Conservation (phyloP, 2,888 invertebrate genomes). For the Habroteleia sp. region DNA sequence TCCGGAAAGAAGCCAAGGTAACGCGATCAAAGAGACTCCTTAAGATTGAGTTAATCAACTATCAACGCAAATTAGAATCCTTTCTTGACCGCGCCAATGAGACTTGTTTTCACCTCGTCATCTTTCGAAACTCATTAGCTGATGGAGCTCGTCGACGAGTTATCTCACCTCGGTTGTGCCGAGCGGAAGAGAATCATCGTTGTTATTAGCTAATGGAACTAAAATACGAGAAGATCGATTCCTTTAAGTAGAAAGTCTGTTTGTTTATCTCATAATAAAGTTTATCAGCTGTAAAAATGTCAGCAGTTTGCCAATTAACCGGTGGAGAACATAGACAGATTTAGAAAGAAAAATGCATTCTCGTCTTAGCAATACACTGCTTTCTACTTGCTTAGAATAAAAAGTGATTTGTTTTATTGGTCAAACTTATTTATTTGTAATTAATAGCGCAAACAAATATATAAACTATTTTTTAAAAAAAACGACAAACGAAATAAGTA, state of each 20-base stretch:
- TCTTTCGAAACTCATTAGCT: conserved; percentile 73
- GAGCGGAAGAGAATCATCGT: conserved; percentile 62
- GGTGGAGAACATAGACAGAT: not conserved
- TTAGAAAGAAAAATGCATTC: too few species aligned
- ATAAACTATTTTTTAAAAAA: too few species aligned
- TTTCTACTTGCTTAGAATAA: too few species aligned
- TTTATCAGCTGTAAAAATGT: conserved; percentile 19
- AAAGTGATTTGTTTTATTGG: too few species aligned
- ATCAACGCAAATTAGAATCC: conserved; percentile 17
- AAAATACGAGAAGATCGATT: conserved; percentile 66
- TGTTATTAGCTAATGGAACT: conserved; percentile 77
- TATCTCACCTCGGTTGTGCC: conserved; percentile 54
- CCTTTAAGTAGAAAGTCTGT: conserved; percentile 17
- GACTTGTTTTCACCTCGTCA: conserved; percentile 62
- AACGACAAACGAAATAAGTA: too few species aligned
- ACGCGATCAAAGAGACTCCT: conserved; percentile 12
- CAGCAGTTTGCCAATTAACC: conserved; percentile 6
- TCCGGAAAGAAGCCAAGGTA: not conserved
- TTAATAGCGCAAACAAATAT: too few species aligned
- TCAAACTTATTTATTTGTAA: too few species aligned
- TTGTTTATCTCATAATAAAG: conserved; percentile 29
- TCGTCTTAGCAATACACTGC: too few species aligned
- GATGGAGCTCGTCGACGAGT: conserved; percentile 68
- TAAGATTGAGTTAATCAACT: conserved; percentile 11
- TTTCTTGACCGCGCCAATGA: conserved; percentile 60